Base-by-base conservation (phyloP, 2,888 invertebrate genomes). In the Trimorus sp. region DNA sequence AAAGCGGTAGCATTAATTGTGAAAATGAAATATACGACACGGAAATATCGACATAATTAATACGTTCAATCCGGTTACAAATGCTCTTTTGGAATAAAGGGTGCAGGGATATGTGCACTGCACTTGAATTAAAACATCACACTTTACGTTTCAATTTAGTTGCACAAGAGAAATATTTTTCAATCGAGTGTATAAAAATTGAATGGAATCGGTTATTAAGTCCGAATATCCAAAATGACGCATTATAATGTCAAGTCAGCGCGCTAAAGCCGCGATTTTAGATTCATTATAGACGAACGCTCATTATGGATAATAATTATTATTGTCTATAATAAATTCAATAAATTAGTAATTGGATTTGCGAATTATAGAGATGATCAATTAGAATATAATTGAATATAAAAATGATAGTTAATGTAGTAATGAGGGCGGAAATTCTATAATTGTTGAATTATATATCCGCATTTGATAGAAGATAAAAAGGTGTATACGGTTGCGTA, bases 31-130 rank as follows among this genome's bases (percentile, higher is more conserved):
- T 78, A 58, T 58, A 37, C 53, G 59, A 45, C 45, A 60, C 58
- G 38, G 53, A 63, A 70, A 78, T 78, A 60, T 60, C 65, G 66
- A 45, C 59, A 38, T 71, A 78, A 73, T 78, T 78, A 71, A 78
- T 70, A 12, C 48, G n/a, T n/a, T n/a, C n/a, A n/a, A n/a, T n/a
- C n/a, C n/a, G 45, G 53, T 53, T 71, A 62, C 60, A 62, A 71
- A 71, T 70, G 60, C 11, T 53, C 51, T 60, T 59, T 62, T n/a
- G 42, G 60, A 71, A 53, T 71, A 53, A 38, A 53, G 53, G 5
- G 51, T 11, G 9, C 26, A 40, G 12, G 16, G 5, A 62, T 42
- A 38, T 12, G 48, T 73, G 56, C 12, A n/a, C 40, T 15, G 5
- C 26, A 14, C 7, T 2, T 49, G 58, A 56, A 58, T 58, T 56